Conservation (phyloP, 1,140 invertebrate species). For the Aphaenogaster rudis region DNA sequence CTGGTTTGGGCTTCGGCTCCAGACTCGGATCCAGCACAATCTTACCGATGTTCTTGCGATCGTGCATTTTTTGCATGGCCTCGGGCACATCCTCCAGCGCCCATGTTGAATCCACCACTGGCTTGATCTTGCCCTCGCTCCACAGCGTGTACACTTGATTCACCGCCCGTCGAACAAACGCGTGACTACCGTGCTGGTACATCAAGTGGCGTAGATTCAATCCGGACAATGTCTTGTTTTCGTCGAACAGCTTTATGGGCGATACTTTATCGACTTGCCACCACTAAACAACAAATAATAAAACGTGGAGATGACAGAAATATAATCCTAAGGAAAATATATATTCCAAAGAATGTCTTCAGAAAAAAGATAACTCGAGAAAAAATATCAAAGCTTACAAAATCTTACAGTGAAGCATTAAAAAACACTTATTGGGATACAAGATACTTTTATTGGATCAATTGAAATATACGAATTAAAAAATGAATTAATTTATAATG, state of each 20-base stretch:
- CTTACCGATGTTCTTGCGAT: conserved; percentile 96
- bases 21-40: conserved; percentile 93
- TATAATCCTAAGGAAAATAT: not conserved
- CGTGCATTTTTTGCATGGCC: conserved; percentile 97
- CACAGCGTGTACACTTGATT: conserved; percentile 92
- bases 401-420: not conserved
- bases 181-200: conserved; percentile 92
- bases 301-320: not conserved
- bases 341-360: not conserved
- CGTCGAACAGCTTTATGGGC: conserved; percentile 95
- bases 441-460: not conserved
- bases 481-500: conserved; percentile 2
- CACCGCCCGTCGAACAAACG: conserved; percentile 90
- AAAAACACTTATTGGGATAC: not conserved
- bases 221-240: conserved; percentile 94
- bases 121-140: conserved; percentile 92
- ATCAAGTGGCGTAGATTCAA: conserved; percentile 95
- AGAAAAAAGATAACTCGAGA: not conserved
- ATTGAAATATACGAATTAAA: not conserved
- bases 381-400: not conserved
- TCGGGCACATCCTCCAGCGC: conserved; percentile 95
- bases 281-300: conserved; percentile 89
- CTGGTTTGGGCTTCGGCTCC: conserved; percentile 92
- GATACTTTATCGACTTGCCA: conserved; percentile 97
- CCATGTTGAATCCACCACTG: conserved; percentile 94